Conservation (phyloP, 2,888 invertebrate genomes). For the Smittia aterrima region DNA sequence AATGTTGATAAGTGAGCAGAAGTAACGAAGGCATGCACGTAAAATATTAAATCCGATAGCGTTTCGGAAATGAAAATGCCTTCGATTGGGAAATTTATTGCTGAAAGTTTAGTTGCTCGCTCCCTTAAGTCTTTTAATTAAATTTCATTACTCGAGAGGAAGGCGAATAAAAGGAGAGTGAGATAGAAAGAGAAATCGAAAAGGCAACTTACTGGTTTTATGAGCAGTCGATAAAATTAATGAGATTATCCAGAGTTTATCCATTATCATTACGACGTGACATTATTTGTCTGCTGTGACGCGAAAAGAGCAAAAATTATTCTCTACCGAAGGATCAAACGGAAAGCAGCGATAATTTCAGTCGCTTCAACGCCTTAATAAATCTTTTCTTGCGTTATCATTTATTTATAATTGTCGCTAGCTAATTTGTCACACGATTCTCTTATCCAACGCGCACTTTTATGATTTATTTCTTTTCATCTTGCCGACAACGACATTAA, state of each 20-base stretch:
- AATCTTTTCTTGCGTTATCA: not conserved
- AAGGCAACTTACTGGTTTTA: constrained; percentile 38
- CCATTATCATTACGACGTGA: constrained; percentile 42
- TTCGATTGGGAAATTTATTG: constrained; percentile 4
- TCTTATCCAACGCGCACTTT: not conserved
- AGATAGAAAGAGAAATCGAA: constrained; percentile 1
- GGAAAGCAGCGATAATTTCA: not conserved
- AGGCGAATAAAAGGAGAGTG: not conserved
- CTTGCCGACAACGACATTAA: not conserved
- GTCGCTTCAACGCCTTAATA: constrained; percentile 1
- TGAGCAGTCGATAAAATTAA: constrained; percentile 41
- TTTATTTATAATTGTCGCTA: constrained; percentile 19
- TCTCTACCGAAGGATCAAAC: not conserved
- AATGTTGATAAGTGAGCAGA: not conserved
- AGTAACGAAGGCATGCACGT: constrained; percentile 23
- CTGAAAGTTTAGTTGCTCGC: not conserved
- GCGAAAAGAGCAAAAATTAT: not conserved
- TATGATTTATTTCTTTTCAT: not conserved
- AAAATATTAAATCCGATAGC: constrained; percentile 38
- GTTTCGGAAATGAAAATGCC: constrained; percentile 18
- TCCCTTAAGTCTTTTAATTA: constrained; percentile 8
- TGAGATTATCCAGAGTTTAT: constrained; percentile 42
- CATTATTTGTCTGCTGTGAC: constrained; percentile 22
- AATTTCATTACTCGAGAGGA: constrained; percentile 8
- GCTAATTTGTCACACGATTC: not conserved